These are phyloP conservation scores for Chondrilla cf. caribensis DNA, from an alignment of 37 sponge, comb jelly and placozoan genomes.

Conservation along the genomic window DNA sequence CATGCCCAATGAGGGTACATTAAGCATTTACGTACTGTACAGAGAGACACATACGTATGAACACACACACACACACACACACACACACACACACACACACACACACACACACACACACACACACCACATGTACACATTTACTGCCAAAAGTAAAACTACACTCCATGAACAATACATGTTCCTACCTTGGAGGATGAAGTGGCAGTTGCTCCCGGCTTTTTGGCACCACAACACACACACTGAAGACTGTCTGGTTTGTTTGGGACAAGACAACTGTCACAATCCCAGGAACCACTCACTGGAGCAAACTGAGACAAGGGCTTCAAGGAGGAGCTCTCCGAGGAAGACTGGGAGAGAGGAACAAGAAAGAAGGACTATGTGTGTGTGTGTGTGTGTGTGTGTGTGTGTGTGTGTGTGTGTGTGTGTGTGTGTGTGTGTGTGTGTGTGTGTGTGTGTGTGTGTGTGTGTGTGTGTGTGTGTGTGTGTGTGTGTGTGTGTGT, in stretches of 20 bases:
- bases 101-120: no score
- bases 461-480: conserved; percentile 27
- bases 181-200: background rate
- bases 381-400: conserved; percentile 52
- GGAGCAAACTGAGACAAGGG: conserved; percentile 42
- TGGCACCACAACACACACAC: conserved; percentile 54
- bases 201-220: conserved; percentile 5
- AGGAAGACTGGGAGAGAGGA: conserved; percentile 18
- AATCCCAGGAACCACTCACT: conserved; percentile 43
- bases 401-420: conserved; percentile 33
- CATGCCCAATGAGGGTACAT: no score
- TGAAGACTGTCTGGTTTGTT: conserved; percentile 15
- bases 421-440: conserved; percentile 19
- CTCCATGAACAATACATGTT: background rate
- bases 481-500: conserved; percentile 23
- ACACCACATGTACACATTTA: no score
- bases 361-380: conserved; percentile 1
- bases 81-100: no score
- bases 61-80: no score
- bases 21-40: no score
- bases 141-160: no score
- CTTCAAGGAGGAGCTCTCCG: background rate
- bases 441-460: conserved; percentile 28
- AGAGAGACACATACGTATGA: no score
- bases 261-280: conserved; percentile 56